Evolutionary conservation across 2,797 vertebrate genomes (phyloP), one percentile per base, ranked within the genome.

Genomic region (Spinus olivaceus): DNA sequence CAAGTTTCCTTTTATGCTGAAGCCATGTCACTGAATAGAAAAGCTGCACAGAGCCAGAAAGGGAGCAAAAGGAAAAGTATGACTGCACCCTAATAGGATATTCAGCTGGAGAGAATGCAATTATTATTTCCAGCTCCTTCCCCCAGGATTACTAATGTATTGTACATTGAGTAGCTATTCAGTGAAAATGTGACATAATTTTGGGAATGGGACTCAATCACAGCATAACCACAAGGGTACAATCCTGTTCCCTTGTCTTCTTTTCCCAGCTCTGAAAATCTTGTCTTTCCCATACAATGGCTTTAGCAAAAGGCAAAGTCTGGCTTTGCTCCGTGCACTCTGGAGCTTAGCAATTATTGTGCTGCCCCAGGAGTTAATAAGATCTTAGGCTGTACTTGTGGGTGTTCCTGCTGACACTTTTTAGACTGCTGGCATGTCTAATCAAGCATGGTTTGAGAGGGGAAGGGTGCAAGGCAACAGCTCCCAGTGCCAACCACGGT

Each of bases 111-210:
- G 56, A 88, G 30, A 33, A 79, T 9, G 14, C 83, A 90, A 88
- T 93, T 93, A 94, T 78, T 4, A 73, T 81, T 88, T 90, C 64
- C 78, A 92, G 25, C 35, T 86, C 59, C 74, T 88, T 82, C 86
- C 87, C 80, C 47, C 67, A 86, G 66, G 83, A 87, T 1, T 72
- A 70, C 74, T 86, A 86, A 70, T 30, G 39, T 27, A 84, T 90
- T 94, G 70, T 80, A 87, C 41, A 0, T 49, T 93, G 80, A 95
- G 66, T 63, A 90, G 78, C 63, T 93, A 79, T 84, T 94, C 81
- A 86, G 63, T 79, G 86, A 90, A 90, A 91, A 82, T 77, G 77
- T 82, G 81, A 91, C 78, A 81, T 67, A 59, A 59, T 87, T 74
- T 87, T 70, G 59, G 37, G 92, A 91, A 60, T 8, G 13, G 64